Conservation (phyloP, 2,888 invertebrate species). For the Leucozona laternaria region DNA sequence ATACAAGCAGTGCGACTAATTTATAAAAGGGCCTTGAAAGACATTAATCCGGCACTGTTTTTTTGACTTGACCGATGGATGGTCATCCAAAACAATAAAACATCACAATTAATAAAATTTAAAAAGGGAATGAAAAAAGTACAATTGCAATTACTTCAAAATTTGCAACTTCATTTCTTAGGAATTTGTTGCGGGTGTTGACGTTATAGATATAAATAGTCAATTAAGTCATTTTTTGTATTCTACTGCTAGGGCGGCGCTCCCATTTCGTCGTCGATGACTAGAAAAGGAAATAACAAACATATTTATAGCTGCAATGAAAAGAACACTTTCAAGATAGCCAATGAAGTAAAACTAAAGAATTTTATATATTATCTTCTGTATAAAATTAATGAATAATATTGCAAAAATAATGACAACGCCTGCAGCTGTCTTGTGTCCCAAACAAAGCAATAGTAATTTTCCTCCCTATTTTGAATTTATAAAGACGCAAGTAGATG, state of each 20-base stretch:
- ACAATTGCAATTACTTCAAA: slow-evolving; percentile 58
- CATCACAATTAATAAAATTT: slow-evolving; percentile 42
- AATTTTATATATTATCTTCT: neutral
- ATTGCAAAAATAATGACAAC: slow-evolving; percentile 53
- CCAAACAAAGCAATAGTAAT: slow-evolving; percentile 71
- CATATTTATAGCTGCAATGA: neutral
- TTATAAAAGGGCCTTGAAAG: neutral
- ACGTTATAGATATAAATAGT: slow-evolving; percentile 74
- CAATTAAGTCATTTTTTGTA: slow-evolving; percentile 70
- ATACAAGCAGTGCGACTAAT: no score
- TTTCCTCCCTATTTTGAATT: slow-evolving; percentile 55
- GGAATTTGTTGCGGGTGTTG: slow-evolving; percentile 71
- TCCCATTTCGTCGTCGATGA: slow-evolving; percentile 60
- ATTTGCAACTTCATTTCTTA: slow-evolving; percentile 54
- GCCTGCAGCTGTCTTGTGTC: slow-evolving; percentile 61
- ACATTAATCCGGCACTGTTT: neutral
- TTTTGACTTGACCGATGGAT: neutral
- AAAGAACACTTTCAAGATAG: neutral
- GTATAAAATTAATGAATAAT: neutral
- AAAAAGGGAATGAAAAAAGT: slow-evolving; percentile 23
- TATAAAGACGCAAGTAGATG: slow-evolving; percentile 46
- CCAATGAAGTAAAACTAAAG: neutral
- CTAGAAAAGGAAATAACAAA: slow-evolving; percentile 20
- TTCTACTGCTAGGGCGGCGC: slow-evolving; percentile 54
- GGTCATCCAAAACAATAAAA: neutral